phyloP scores from a whole-genome alignment of 2,113 vertebrate species.

The Orthonyx spaldingii region DNA sequence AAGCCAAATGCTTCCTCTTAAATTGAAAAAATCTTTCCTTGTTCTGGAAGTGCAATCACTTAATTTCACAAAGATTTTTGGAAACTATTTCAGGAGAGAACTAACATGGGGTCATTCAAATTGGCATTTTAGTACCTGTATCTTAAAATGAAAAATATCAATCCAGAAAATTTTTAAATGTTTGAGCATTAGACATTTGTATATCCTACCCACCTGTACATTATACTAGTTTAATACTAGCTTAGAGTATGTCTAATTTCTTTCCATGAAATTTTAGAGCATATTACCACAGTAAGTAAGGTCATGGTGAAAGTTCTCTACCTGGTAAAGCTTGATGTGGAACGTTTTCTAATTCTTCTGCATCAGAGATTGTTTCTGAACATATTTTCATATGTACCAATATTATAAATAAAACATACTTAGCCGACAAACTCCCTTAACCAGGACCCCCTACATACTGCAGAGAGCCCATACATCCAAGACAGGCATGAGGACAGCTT shows the following conservation, averaged over 20 bases:
- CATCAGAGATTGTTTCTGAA: not conserved
- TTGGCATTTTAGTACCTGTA: not conserved
- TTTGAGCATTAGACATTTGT: not conserved
- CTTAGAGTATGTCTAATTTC: not conserved
- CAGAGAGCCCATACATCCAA: accelerated
- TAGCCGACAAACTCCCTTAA: accelerated
- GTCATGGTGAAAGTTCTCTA: not conserved
- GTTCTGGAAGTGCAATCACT: not conserved
- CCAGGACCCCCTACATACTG: not conserved
- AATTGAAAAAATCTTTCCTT: not conserved
- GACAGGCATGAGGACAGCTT: not conserved
- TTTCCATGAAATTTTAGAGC: not conserved
- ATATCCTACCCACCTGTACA: not conserved
- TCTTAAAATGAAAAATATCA: not conserved
- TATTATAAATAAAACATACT: not conserved
- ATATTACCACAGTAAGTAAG: not conserved
- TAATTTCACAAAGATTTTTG: not conserved
- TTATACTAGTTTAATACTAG: not conserved
- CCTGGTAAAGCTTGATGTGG: not conserved
- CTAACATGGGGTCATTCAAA: not conserved
- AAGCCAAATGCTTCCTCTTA: not conserved
- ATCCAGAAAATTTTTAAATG: not conserved
- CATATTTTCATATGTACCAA: not conserved
- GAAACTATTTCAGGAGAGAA: not conserved
- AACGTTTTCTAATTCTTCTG: not conserved